phyloP scores from a whole-genome alignment of 92 coral and sea anemone species.

The Porites cylindrica region DNA sequence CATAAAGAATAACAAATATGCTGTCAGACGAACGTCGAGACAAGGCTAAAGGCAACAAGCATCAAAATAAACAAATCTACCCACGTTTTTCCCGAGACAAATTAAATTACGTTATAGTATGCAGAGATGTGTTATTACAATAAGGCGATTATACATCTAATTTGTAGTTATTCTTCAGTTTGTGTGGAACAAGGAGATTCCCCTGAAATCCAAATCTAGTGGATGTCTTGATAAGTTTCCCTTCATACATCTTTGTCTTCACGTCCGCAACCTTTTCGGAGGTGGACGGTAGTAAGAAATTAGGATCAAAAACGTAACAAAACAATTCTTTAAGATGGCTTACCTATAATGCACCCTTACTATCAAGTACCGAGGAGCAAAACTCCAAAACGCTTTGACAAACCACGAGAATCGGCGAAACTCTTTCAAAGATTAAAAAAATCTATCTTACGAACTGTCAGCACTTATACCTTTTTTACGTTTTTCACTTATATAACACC shows the following conservation, averaged over 20 bases:
- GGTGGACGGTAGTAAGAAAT: no score
- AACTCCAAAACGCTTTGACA: no score
- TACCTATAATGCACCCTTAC: no score
- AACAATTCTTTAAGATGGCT: no score
- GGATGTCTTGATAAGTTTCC: not conserved
- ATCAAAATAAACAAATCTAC: not conserved
- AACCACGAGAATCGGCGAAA: no score
- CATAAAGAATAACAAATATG: not conserved
- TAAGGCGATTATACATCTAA: not conserved
- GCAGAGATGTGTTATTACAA: not conserved
- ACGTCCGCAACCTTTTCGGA: not conserved
- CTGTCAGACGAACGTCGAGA: not conserved
- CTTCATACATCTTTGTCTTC: not conserved
- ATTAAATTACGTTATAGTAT: not conserved
- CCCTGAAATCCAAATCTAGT: not conserved
- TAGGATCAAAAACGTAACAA: no score
- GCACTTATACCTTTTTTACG: no score
- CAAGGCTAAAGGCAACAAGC: not conserved
- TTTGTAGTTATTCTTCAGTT: conserved; percentile 1
- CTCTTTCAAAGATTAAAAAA: no score
- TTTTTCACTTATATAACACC: no score
- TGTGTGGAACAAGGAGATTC: conserved; percentile 19
- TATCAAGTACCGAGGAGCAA: no score
- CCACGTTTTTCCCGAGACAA: not conserved
- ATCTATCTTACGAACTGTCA: no score